phyloP scores from a whole-genome alignment of 92 coral and sea anemone genomes.

The Siderastrea siderea region DNA sequence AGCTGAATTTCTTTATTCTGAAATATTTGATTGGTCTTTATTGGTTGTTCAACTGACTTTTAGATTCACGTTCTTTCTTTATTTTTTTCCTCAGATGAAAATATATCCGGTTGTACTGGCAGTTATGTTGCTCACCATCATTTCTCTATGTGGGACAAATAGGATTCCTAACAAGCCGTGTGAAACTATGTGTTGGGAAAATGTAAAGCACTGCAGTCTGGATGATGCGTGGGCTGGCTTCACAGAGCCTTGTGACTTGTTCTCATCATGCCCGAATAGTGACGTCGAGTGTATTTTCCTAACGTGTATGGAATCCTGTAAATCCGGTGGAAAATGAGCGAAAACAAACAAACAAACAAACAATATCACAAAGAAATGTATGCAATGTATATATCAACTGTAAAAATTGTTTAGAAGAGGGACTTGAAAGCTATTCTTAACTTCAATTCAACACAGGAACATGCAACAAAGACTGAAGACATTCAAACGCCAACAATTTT shows the following conservation, averaged over 20 bases:
- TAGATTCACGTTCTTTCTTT: too few species aligned
- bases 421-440: too few species aligned
- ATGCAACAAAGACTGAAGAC: too few species aligned
- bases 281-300: background rate
- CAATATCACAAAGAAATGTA: background rate
- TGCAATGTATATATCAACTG: background rate
- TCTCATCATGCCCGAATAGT: background rate
- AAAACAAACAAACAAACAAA: background rate
- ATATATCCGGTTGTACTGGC: background rate
- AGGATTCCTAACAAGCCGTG: slow-evolving; percentile 13
- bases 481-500: too few species aligned
- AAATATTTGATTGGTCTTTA: too few species aligned
- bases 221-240: background rate
- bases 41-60: background rate
- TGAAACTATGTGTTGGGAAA: background rate
- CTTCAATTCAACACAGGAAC: too few species aligned
- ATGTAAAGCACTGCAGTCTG: background rate
- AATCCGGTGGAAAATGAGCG: background rate
- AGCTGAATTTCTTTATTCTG: too few species aligned
- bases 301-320: background rate
- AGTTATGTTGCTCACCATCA: background rate
- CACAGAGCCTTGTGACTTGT: background rate
- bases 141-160: slow-evolving; percentile 1
- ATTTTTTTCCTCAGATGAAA: slow-evolving; percentile 8
- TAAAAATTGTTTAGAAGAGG: background rate